phyloP scores from a whole-genome alignment of 2,113 vertebrate species.

The Sinocyclocheilus anshuiensis region DNA sequence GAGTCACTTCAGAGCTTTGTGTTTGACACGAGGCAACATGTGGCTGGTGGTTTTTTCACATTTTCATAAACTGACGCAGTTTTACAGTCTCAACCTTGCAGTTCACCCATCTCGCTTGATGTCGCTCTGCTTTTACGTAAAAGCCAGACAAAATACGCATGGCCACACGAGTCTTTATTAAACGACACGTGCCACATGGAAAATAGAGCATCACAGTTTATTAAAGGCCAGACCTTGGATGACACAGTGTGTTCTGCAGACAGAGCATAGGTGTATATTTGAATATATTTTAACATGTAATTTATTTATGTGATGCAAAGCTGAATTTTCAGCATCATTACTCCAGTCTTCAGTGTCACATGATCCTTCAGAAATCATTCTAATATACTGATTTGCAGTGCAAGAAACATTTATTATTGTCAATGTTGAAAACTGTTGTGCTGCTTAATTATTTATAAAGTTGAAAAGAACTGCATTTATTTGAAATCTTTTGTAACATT shows the following conservation, averaged over 20 bases:
- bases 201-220: not conserved
- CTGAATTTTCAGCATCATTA: not conserved
- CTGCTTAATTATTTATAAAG: not conserved
- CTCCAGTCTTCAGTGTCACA: not conserved
- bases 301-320: not conserved
- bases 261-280: not conserved
- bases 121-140: conserved; percentile 19
- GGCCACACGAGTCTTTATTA: not conserved
- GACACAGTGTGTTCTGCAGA: not conserved
- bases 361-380: not conserved
- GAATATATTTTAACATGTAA: not conserved
- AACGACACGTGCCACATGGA: conserved; percentile 3
- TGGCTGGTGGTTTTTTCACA: not conserved
- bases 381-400: not conserved
- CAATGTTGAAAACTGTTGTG: not conserved
- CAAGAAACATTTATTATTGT: not conserved
- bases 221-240: not conserved
- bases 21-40: conserved; percentile 8
- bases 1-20: not conserved
- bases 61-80: conserved; percentile 7
- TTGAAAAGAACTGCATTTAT: not conserved
- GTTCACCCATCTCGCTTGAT: conserved; percentile 4
- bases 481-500: not conserved
- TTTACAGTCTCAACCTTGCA: conserved; percentile 12
- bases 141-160: conserved; percentile 11